A percentile compares a stretch with the other conserved stretches of the same genome.
Evolutionary conservation across 2,113 vertebrate genomes (phyloP).

Genomic region (Myotis brandtii): DNA sequence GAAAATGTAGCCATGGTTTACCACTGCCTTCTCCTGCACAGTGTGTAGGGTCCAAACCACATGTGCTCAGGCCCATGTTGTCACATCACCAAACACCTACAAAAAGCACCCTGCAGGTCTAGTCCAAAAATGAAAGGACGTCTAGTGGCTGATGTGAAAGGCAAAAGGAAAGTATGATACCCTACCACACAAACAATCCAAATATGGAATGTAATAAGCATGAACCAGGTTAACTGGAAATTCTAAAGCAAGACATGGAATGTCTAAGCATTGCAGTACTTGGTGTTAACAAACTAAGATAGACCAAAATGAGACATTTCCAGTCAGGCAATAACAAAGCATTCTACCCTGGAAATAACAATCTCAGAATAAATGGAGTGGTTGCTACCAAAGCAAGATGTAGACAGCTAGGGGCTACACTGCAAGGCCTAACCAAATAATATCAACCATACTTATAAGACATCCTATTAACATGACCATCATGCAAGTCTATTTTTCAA

Average conservation of each 20-base stretch:
- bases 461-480: too few relatives aligned
- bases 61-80: not conserved
- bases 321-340: not conserved
- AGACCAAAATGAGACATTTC: not conserved
- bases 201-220: not conserved
- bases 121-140: too few relatives aligned
- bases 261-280: not conserved
- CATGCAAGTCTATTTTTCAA: not conserved
- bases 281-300: not conserved
- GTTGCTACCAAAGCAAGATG: not conserved
- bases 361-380: not conserved
- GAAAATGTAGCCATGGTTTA: not conserved
- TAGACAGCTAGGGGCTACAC: not conserved
- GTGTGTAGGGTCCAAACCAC: not conserved
- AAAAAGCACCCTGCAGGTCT: not conserved
- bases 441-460: not conserved
- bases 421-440: not conserved
- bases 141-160: not conserved
- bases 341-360: not conserved
- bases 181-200: not conserved
- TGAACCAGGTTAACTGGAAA: not conserved
- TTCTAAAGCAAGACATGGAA: not conserved
- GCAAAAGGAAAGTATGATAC: not conserved
- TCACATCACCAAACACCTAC: not conserved
- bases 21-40: not conserved